Evolutionary conservation across 2,797 vertebrate species (phyloP).

Genomic region (Avahi laniger): DNA sequence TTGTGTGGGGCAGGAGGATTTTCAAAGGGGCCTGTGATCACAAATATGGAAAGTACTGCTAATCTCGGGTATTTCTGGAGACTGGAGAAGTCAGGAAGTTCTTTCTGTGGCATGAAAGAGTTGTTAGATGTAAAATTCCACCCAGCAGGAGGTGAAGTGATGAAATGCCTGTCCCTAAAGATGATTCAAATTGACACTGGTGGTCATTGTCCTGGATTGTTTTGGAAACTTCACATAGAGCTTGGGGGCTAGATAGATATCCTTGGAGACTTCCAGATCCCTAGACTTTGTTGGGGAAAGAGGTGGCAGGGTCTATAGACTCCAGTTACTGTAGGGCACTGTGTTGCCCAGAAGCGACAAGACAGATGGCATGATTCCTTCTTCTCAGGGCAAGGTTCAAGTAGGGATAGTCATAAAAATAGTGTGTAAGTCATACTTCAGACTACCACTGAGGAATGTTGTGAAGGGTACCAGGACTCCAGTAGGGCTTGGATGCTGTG

Average conservation of each 20-base stretch:
- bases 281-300: not conserved
- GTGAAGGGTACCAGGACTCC: not conserved
- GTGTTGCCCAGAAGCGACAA: not conserved
- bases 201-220: not conserved
- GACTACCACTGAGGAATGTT: not conserved
- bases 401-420: not conserved
- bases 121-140: not conserved
- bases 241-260: not conserved
- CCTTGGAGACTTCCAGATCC: not conserved
- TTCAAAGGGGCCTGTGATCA: not conserved
- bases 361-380: not conserved
- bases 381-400: not conserved
- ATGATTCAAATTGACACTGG: not conserved
- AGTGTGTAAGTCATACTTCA: not conserved
- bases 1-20: not conserved
- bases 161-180: not conserved
- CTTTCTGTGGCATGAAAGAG: not conserved
- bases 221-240: not conserved
- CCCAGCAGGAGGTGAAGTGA: not conserved
- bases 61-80: not conserved
- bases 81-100: not conserved
- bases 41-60: not conserved
- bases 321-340: not conserved
- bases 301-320: not conserved
- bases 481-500: not conserved